Conservation (phyloP, 2,888 invertebrate genomes). For the Drosophila paranaensis region DNA sequence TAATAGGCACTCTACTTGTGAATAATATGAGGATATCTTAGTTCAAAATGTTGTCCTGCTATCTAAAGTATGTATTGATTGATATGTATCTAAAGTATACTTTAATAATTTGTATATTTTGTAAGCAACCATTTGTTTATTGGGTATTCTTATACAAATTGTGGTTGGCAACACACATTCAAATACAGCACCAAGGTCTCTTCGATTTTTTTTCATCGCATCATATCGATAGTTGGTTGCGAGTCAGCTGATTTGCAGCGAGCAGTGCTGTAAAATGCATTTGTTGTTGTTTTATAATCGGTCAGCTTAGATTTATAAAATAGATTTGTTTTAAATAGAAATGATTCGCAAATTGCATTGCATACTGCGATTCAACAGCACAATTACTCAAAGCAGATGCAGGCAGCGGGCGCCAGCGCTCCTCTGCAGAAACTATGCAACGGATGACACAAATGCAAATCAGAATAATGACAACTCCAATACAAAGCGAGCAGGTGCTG, state of each 20-base stretch:
- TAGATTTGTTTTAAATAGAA: conserved; percentile 54
- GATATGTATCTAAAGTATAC: too few species aligned
- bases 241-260: conserved; percentile 33
- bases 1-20: too few species aligned
- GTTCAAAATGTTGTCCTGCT: too few species aligned
- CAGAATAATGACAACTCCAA: conserved; percentile 4
- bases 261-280: conserved; percentile 49
- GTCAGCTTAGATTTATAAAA: conserved; percentile 36
- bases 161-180: not conserved
- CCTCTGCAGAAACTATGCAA: conserved; percentile 35
- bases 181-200: rapidly evolving
- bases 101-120: too few species aligned
- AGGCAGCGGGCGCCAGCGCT: conserved; percentile 26
- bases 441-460: conserved; percentile 27
- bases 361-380: conserved; percentile 46
- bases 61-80: too few species aligned
- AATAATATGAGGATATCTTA: too few species aligned
- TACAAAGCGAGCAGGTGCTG: conserved; percentile 18
- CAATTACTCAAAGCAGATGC: conserved; percentile 30
- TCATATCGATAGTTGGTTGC: conserved; percentile 15
- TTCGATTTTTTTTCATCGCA: not conserved
- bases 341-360: conserved; percentile 61
- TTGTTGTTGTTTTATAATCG: conserved; percentile 70
- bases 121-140: not conserved
- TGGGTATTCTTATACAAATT: not conserved